A percentile compares a stretch with the other conserved stretches of the same genome.
These are phyloP conservation scores for Idaea aversata DNA, from an alignment of 2,888 invertebrate genomes.

Conservation along the genomic window DNA sequence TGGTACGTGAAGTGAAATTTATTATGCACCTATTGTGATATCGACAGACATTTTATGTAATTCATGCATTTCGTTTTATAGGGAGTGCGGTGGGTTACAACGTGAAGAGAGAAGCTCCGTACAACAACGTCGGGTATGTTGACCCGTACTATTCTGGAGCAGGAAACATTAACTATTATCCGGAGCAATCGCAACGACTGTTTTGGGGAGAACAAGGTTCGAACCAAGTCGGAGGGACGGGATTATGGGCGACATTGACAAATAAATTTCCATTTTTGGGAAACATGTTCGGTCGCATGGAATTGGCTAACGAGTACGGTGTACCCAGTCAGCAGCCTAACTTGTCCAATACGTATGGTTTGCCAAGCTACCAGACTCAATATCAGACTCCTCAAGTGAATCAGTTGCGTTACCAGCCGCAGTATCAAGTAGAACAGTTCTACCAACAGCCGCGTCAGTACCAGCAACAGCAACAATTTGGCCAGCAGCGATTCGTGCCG, in stretches of 20 bases:
- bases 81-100: conserved; percentile 64
- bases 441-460: conserved; percentile 37
- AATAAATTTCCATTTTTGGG: conserved; percentile 71
- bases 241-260: conserved; percentile 64
- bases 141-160: conserved; percentile 53
- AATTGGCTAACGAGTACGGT: conserved; percentile 55
- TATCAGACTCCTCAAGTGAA: conserved; percentile 29
- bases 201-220: conserved; percentile 67
- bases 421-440: conserved; percentile 29
- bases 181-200: conserved; percentile 64
- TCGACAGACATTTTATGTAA: conserved; percentile 10
- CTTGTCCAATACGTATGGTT: conserved; percentile 36
- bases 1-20: conserved; percentile 63
- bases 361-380: conserved; percentile 27
- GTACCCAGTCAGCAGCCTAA: conserved; percentile 40
- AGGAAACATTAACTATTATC: conserved; percentile 41
- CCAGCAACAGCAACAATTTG: conserved; percentile 38
- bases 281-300: conserved; percentile 70
- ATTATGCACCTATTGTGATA: conserved; percentile 18
- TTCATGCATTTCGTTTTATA: conserved; percentile 42
- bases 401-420: conserved; percentile 28
- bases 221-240: conserved; percentile 72
- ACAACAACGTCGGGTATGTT: conserved; percentile 54
- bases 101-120: conserved; percentile 59
- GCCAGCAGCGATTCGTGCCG: conserved; percentile 42